Evolutionary conservation across 2,797 vertebrate species (phyloP).

Genomic region (Eulemur coronatus): DNA sequence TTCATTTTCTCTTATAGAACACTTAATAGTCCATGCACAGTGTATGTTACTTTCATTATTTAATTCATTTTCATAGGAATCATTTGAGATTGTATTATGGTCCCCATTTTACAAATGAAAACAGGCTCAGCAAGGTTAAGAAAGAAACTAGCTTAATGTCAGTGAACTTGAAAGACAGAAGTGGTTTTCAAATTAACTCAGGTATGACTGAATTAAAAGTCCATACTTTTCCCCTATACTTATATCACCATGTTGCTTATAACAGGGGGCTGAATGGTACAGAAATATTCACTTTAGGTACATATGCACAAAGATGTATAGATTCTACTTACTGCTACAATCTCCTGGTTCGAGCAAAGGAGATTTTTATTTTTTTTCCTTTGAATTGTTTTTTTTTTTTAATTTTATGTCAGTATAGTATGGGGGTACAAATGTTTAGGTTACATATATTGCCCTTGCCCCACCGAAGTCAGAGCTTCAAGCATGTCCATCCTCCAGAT

Average conservation of each 20-base stretch:
- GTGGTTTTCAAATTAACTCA: background rate
- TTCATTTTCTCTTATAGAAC: background rate
- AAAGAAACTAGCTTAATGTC: conserved; percentile 12
- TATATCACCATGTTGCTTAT: background rate
- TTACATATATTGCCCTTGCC: no score
- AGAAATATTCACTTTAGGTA: background rate
- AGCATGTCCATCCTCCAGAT: no score
- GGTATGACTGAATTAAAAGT: conserved; percentile 12
- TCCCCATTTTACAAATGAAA: conserved; percentile 33
- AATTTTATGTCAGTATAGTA: no score
- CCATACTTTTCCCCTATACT: background rate
- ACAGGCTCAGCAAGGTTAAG: background rate
- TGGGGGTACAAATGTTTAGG: no score
- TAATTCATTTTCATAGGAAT: conserved; percentile 5
- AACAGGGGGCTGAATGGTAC: background rate
- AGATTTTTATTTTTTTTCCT: background rate
- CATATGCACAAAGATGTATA: background rate
- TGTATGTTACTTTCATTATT: background rate
- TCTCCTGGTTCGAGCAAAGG: background rate
- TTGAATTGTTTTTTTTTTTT: no score
- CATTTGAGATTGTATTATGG: background rate
- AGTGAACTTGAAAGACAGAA: conserved; percentile 30
- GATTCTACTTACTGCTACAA: background rate
- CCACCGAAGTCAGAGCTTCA: no score
- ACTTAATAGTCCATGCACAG: background rate